Evolutionary conservation across 2,797 vertebrate genomes (phyloP), one percentile per base, ranked within the genome.

Genomic region (Cyprinella venusta): DNA sequence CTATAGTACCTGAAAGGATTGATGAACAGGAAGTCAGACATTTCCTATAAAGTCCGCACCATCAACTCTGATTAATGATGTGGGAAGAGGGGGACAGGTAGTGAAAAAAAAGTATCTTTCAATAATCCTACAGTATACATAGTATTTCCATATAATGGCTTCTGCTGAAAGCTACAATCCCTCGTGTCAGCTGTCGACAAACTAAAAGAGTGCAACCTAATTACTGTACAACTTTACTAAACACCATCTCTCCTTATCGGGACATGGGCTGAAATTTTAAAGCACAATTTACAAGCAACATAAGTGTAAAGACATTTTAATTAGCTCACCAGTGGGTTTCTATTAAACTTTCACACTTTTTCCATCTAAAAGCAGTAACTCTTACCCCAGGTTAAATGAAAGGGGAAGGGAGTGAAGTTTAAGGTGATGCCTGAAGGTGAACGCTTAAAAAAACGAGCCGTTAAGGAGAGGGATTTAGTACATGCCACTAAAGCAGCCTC

Each of bases 11-110:
- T 74, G 54, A 54, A 80, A 50, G 70, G 80, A 86, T 85, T 87
- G 1, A 83, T 90, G 76, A 82, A 89, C 86, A 91, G 90, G 89
- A 91, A 90, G 85, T 86, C 54, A 90, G 67, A 90, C 65, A 91
- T 90, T 92, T 91, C 88, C 86, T 87, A 80, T 50, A 86, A 72
- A 88, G 48, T 86, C 90, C 80, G 79, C 87, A 88, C 12, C 59
- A 86, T 85, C 76, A 87, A 86, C 87, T 76, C 64, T 80, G 72
- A 90, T 85, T 71, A 68, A 87, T 71, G 84, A 68, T 15, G 38
- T 45, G 15, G 71, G 50, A 71, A 48, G 15, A 26, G 45, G 52
- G 52, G 38, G n/a, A 71, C 19, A 50, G 40, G 26, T 50, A 63
- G 68, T 30, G 26, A 61, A 38, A 61, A 61, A 69, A 70, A 42